Percentiles rank a stretch among this genome's conserved stretches.
phyloP scores from a whole-genome alignment of 2,888 invertebrate genomes.

The Mechanitis mazaeus region DNA sequence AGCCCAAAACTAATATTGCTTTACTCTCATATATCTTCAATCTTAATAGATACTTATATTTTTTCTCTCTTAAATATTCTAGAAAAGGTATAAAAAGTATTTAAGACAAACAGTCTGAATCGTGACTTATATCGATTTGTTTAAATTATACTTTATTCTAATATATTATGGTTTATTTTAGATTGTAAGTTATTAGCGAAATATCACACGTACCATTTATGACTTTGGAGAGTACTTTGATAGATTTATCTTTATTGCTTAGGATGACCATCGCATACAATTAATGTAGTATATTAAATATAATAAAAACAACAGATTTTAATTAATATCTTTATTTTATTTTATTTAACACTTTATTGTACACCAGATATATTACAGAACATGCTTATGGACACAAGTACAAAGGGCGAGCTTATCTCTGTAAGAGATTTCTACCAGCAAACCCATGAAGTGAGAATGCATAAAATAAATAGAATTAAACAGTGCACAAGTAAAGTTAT shows the following conservation, averaged over 20 bases:
- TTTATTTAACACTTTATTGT: too few species aligned
- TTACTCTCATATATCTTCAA: too few species aligned
- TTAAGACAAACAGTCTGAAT: not conserved
- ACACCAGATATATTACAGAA: too few species aligned
- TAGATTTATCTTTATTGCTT: constrained; percentile 9
- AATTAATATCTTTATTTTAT: too few species aligned
- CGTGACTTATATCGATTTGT: not conserved
- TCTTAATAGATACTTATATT: too few species aligned
- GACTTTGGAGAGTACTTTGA: constrained; percentile 12
- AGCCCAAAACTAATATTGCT: too few species aligned
- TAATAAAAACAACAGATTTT: not conserved
- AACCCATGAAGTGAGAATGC: too few species aligned
- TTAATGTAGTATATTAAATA: not conserved
- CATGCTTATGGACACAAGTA: too few species aligned
- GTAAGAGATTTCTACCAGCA: too few species aligned
- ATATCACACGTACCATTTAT: constrained; percentile 5
- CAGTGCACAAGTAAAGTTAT: too few species aligned
- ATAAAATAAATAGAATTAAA: too few species aligned
- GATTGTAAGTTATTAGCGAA: not conserved
- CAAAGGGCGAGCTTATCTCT: too few species aligned
- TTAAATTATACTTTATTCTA: not conserved
- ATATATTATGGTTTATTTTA: not conserved
- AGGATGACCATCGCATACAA: constrained; percentile 6
- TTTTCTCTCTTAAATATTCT: not conserved
- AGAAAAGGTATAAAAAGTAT: not conserved